Evolutionary conservation across 2,113 vertebrate genomes (phyloP).

Genomic region (Ardeotis arabs): DNA sequence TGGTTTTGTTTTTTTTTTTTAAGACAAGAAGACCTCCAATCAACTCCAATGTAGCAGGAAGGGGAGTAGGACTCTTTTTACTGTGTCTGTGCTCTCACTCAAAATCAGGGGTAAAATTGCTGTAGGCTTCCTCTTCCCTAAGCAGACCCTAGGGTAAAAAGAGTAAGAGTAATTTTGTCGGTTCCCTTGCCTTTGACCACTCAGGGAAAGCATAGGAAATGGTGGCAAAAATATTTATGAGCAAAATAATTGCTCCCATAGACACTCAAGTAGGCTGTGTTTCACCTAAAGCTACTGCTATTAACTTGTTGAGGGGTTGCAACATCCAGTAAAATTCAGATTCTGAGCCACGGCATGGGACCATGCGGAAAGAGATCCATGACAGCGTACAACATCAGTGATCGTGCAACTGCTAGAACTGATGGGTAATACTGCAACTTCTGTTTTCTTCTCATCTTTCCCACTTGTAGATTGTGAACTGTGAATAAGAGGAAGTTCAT

Average conservation of each 20-base stretch:
- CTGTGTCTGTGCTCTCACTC: background rate
- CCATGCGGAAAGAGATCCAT: accelerated
- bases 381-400: background rate
- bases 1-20: background rate
- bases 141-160: background rate
- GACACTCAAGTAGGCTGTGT: background rate
- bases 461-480: background rate
- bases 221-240: background rate
- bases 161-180: background rate
- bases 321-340: background rate
- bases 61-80: background rate
- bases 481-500: background rate
- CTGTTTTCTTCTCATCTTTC: background rate
- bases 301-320: background rate
- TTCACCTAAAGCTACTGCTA: background rate
- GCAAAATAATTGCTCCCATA: background rate
- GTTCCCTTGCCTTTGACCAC: background rate
- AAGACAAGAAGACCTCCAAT: too few species aligned
- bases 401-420: background rate
- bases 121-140: background rate
- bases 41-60: background rate
- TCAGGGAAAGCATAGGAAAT: background rate
- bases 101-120: background rate
- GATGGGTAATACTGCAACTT: background rate
- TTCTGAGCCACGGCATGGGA: background rate